phyloP scores from a whole-genome alignment of 2,113 vertebrate species.

The Dolichotis patagonum region DNA sequence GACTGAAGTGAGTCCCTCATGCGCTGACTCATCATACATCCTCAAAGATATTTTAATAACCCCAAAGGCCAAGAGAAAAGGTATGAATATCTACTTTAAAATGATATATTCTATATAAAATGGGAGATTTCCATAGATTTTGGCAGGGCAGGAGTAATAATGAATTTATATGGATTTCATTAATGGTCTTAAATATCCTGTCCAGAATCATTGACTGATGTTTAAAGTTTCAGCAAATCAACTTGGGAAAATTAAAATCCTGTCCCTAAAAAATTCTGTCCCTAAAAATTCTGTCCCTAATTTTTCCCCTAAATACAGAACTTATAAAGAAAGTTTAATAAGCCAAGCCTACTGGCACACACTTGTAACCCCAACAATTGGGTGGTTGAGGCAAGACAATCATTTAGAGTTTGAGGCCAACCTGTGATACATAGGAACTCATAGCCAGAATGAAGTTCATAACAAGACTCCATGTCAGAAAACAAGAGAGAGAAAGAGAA shows the following conservation, averaged over 20 bases:
- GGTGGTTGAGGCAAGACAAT: background rate
- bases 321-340: background rate
- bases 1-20: background rate
- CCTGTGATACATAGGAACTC: background rate
- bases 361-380: background rate
- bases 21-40: background rate
- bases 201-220: background rate
- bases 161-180: background rate
- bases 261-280: background rate
- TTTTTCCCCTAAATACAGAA: background rate
- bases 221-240: constrained; percentile 8
- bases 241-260: constrained; percentile 22
- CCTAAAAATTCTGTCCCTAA: background rate
- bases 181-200: background rate
- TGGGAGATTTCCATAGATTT: background rate
- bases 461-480: background rate
- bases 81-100: background rate
- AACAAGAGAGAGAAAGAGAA: background rate
- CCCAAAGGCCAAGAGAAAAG: background rate
- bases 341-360: background rate
- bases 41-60: constrained; percentile 4
- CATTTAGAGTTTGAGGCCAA: background rate
- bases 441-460: background rate
- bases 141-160: background rate
- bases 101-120: background rate